Conservation (phyloP, 2,113 vertebrate genomes). For the Sminthopsis crassicaudata region DNA sequence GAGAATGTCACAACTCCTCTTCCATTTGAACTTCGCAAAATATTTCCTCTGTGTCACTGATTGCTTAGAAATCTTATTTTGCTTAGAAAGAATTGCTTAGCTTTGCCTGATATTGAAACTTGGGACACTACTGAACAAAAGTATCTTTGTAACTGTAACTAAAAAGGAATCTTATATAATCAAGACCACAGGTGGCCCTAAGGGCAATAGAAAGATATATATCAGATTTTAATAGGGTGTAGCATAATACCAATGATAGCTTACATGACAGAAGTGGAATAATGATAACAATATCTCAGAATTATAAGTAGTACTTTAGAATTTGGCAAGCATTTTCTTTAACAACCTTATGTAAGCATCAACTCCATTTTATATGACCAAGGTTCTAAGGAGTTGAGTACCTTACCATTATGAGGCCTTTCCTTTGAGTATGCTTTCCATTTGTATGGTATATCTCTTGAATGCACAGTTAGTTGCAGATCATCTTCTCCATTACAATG, state of each 20-base stretch:
- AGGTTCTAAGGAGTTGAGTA: background rate
- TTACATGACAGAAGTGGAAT: background rate
- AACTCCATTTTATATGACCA: background rate
- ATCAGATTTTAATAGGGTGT: background rate
- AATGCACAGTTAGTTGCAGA: background rate
- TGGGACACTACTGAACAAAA: background rate
- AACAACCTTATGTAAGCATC: background rate
- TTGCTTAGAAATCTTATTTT: too few relatives aligned
- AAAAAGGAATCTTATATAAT: background rate
- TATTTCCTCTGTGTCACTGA: background rate
- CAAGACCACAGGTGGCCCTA: background rate
- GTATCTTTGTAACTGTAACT: background rate
- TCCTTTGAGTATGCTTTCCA: background rate
- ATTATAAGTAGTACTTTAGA: background rate
- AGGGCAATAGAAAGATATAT: background rate
- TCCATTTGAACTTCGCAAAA: background rate
- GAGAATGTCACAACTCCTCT: background rate
- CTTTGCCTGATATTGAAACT: background rate
- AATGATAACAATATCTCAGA: background rate
- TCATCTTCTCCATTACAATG: background rate
- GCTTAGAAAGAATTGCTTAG: too few relatives aligned
- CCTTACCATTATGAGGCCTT: background rate
- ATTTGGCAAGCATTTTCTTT: background rate
- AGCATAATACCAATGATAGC: background rate
- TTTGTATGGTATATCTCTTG: background rate